phyloP scores from a whole-genome alignment of 2,888 invertebrate species.

The Phengaris arion region DNA sequence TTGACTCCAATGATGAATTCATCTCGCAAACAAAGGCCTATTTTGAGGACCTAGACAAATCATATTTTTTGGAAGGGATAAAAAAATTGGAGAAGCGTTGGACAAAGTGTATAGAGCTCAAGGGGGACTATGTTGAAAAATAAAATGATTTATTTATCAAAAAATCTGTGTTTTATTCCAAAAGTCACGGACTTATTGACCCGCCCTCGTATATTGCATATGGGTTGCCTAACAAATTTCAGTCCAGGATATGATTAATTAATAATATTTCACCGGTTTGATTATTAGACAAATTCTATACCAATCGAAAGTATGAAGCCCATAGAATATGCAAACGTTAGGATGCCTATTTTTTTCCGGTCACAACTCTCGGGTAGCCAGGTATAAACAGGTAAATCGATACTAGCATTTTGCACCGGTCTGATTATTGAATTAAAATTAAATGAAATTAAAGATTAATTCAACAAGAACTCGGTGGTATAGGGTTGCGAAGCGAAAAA shows the following conservation, averaged over 20 bases:
- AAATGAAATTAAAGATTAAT: neutral
- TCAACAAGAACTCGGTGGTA: neutral
- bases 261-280: neutral
- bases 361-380: neutral
- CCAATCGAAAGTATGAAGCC: neutral
- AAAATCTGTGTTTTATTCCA: no score
- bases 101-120: no score
- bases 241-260: neutral
- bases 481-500: neutral
- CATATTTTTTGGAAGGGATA: no score
- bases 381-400: slow-evolving; percentile 2
- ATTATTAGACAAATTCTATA: neutral
- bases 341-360: neutral
- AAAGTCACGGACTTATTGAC: no score
- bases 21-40: no score
- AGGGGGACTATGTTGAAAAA: no score
- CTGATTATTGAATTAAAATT: neutral
- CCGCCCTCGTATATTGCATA: no score
- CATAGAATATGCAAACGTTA: neutral
- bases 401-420: neutral
- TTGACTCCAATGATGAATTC: no score
- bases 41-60: no score
- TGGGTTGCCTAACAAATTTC: neutral
- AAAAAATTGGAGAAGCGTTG: no score
- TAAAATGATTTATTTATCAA: no score